phyloP scores from a whole-genome alignment of 1,140 invertebrate species.

The Aphelinus atriplicis region DNA sequence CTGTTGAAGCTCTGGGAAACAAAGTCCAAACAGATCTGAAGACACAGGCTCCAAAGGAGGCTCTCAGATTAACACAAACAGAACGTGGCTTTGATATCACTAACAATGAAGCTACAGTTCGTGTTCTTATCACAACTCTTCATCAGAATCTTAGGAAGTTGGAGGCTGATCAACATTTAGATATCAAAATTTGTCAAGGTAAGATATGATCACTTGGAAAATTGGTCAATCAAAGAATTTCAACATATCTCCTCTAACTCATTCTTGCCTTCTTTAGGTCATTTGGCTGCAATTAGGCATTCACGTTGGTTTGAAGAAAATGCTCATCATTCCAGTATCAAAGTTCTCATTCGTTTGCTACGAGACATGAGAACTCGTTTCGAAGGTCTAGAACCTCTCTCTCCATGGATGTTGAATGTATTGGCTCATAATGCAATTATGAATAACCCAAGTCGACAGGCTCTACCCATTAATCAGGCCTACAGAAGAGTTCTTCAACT shows the following conservation, averaged over 20 bases:
- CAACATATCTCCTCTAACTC: constrained; percentile 5
- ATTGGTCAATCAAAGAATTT: background rate
- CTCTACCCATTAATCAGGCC: constrained; percentile 90
- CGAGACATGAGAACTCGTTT: constrained; percentile 90
- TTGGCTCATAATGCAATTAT: constrained; percentile 96
- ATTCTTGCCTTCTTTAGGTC: constrained; percentile 71
- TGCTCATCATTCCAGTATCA: constrained; percentile 96
- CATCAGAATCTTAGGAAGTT: constrained; percentile 93
- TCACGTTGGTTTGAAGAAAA: constrained; percentile 99
- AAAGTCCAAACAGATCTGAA: constrained; percentile 85
- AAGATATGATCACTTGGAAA: background rate
- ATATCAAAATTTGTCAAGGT: constrained; percentile 65
- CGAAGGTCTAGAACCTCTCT: constrained; percentile 88
- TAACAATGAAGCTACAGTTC: constrained; percentile 83
- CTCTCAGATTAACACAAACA: constrained; percentile 72
- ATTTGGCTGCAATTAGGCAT: constrained; percentile 93
- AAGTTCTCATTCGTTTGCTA: constrained; percentile 91
- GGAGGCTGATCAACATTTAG: constrained; percentile 78
- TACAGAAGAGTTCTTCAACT: constrained; percentile 86
- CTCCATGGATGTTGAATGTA: constrained; percentile 96
- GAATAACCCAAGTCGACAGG: constrained; percentile 94
- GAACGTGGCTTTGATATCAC: constrained; percentile 87
- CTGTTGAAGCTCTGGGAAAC: constrained; percentile 89
- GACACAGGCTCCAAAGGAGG: constrained; percentile 67
- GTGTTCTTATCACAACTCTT: constrained; percentile 91